Conservation (phyloP, 2,888 invertebrate species). For the Furcula furcula region DNA sequence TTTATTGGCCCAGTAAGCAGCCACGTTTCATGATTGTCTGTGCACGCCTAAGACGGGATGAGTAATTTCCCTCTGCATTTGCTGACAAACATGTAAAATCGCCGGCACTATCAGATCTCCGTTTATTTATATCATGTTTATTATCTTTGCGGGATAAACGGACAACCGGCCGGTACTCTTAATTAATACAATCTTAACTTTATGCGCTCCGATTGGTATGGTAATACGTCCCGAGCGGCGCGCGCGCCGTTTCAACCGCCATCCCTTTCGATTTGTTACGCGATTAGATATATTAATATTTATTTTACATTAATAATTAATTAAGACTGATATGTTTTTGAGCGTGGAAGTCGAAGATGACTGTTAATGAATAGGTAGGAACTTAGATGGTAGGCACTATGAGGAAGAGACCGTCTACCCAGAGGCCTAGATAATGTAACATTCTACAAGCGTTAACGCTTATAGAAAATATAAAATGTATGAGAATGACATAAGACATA, state of each 20-base stretch:
- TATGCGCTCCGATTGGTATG: conserved; percentile 76
- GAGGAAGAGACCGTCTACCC: no score
- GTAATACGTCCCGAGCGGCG: conserved; percentile 54
- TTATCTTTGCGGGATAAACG: conserved; percentile 43
- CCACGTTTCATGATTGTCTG: no score
- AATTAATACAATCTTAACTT: conserved; percentile 77
- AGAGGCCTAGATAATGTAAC: no score
- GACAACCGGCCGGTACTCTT: conserved; percentile 57
- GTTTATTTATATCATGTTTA: conserved; percentile 31
- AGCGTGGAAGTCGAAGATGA: not conserved
- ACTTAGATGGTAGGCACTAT: no score
- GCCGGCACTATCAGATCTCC: conserved; percentile 20
- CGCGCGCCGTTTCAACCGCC: conserved; percentile 58
- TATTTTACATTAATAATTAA: conserved; percentile 14
- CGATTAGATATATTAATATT: conserved; percentile 61
- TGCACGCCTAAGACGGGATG: no score
- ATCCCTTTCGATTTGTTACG: conserved; percentile 69
- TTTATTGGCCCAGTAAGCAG: no score
- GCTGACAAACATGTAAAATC: no score
- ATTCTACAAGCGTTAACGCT: no score
- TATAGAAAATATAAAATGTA: no score
- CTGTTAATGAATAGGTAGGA: no score
- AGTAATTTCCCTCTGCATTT: no score
- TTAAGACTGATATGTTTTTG: not conserved
- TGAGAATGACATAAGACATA: no score